Conservation (phyloP, 2,113 vertebrate genomes). For the Ahaetulla prasina region DNA sequence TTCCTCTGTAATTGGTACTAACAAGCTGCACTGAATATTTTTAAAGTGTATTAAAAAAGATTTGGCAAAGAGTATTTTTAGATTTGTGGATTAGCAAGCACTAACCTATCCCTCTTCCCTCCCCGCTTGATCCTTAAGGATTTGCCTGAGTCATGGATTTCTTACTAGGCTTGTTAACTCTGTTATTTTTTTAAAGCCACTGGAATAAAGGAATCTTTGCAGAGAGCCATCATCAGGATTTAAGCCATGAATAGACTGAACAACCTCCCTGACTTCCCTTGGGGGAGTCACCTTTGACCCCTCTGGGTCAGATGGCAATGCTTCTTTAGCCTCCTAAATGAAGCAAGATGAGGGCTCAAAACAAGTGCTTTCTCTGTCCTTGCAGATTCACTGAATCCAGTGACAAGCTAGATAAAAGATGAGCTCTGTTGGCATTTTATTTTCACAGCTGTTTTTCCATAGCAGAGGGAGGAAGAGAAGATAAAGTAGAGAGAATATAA, state of each 20-base stretch:
- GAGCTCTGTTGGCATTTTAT: constrained; percentile 47
- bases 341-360: constrained; percentile 57
- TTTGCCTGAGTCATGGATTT: constrained; percentile 68
- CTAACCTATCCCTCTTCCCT: constrained; percentile 32
- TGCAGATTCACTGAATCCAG: background rate
- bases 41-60: constrained; percentile 56
- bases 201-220: constrained; percentile 64
- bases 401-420: constrained; percentile 40
- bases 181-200: constrained; percentile 45
- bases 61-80: constrained; percentile 54
- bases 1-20: constrained; percentile 52
- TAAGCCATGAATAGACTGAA: constrained; percentile 56
- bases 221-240: constrained; percentile 58
- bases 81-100: constrained; percentile 45
- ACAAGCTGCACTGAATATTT: constrained; percentile 47
- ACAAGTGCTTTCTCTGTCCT: constrained; percentile 33
- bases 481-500: constrained; percentile 60
- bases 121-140: constrained; percentile 59
- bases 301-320: constrained; percentile 26
- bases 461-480: constrained; percentile 25
- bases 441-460: constrained; percentile 61
- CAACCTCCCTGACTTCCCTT: constrained; percentile 40
- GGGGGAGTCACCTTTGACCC: constrained; percentile 61
- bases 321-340: constrained; percentile 53
- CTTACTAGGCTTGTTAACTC: constrained; percentile 61